These are phyloP conservation scores for Heteropelma amictum DNA, from an alignment of 2,888 invertebrate species.

Conservation along the genomic window DNA sequence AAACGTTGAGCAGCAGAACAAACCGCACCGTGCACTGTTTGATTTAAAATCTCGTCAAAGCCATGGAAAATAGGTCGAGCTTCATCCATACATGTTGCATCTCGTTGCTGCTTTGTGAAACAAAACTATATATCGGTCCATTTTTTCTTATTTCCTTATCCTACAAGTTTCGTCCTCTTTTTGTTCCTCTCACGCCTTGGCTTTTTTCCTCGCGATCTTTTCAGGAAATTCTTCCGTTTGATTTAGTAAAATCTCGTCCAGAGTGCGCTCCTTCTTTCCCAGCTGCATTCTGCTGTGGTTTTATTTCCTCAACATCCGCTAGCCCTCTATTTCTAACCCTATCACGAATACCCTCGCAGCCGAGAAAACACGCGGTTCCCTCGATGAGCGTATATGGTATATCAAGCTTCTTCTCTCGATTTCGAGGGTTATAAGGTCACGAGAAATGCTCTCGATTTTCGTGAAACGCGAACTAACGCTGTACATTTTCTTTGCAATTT, in stretches of 20 bases:
- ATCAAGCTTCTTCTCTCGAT: constrained; percentile 49
- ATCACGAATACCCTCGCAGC: not conserved
- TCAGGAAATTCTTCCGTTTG: constrained; percentile 20
- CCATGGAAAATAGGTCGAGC: constrained; percentile 42
- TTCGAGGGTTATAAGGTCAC: constrained; percentile 52
- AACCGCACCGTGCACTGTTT: no score
- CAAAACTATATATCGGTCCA: constrained; percentile 67
- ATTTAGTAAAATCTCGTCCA: constrained; percentile 39
- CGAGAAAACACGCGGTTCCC: not conserved
- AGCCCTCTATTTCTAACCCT: constrained; percentile 24
- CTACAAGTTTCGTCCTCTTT: not conserved
- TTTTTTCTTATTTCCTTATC: constrained; percentile 40
- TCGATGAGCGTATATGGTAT: not conserved
- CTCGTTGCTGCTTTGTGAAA: constrained; percentile 60
- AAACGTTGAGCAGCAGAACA: no score
- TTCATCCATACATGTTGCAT: constrained; percentile 46
- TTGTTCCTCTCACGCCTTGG: not conserved
- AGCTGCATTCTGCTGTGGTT: constrained; percentile 1
- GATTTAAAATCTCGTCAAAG: constrained; percentile 36
- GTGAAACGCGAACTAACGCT: constrained; percentile 41
- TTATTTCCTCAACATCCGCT: constrained; percentile 36
- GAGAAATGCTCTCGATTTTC: constrained; percentile 53
- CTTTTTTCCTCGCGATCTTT: not conserved
- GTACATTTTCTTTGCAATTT: not conserved
- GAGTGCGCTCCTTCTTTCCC: not conserved